Conservation (phyloP, 2,113 vertebrate genomes). For the Mustela nigripes region DNA sequence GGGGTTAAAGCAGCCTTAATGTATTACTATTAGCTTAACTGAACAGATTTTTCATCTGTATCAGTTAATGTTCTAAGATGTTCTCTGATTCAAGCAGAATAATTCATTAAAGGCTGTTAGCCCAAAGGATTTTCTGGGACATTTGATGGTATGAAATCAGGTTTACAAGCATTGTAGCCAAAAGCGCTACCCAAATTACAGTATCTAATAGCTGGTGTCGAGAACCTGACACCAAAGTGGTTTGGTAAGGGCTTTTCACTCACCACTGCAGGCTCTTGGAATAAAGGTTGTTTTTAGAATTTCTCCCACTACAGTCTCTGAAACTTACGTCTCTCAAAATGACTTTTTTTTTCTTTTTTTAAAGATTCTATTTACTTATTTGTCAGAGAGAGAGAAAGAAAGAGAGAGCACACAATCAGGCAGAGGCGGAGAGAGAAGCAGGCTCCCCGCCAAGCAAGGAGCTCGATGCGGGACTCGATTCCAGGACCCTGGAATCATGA, state of each 20-base stretch:
- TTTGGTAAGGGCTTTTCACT: background rate
- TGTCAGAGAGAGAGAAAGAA: too few species aligned
- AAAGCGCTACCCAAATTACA: background rate
- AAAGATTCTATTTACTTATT: too few species aligned
- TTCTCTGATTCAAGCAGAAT: background rate
- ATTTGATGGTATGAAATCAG: background rate
- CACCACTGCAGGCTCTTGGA: background rate
- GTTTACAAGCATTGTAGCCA: background rate
- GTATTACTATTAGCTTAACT: background rate
- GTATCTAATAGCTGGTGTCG: background rate
- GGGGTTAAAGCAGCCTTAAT: background rate
- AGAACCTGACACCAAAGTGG: background rate
- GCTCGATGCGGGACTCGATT: too few species aligned
- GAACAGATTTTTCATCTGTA: background rate
- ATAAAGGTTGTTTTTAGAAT: background rate
- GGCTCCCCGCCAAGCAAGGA: too few species aligned
- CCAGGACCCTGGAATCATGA: too few species aligned
- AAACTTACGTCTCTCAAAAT: background rate
- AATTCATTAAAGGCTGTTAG: background rate
- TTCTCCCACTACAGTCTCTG: background rate
- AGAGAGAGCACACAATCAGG: too few species aligned
- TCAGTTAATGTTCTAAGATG: background rate
- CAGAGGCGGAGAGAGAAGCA: too few species aligned
- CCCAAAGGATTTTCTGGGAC: background rate
- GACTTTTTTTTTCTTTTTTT: background rate